Percentiles rank a stretch among this genome's conserved stretches.
Conservation (phyloP, 2,888 invertebrate genomes). For the Phyllotreta striolata region DNA sequence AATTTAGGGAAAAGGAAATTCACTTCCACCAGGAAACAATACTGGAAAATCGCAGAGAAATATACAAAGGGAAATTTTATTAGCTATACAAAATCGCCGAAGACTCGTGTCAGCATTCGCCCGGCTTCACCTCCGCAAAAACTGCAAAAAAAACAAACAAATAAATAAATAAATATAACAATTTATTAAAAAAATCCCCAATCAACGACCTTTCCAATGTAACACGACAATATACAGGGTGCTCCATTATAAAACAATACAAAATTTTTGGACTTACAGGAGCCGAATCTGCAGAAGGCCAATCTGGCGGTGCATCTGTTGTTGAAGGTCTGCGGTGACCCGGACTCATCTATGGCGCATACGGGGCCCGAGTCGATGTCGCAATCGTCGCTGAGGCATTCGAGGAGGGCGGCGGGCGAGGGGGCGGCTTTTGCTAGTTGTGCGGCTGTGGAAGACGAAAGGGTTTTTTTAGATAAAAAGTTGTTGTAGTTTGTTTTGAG, state of each 20-base stretch:
- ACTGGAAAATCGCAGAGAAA: conserved; percentile 23
- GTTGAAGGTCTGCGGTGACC: conserved; percentile 66
- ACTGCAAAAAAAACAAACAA: conserved; percentile 64
- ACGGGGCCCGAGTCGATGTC: conserved; percentile 65
- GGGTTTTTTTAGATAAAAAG: not conserved
- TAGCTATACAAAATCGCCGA: conserved; percentile 9
- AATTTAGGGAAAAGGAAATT: too few relatives aligned
- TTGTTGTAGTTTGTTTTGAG: too few relatives aligned
- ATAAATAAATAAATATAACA: conserved; percentile 8
- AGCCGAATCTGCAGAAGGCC: conserved; percentile 67
- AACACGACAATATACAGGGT: too few relatives aligned
- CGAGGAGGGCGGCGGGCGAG: conserved; percentile 53
- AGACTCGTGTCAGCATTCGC: conserved; percentile 62
- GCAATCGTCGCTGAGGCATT: conserved; percentile 55
- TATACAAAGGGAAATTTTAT: conserved; percentile 12
- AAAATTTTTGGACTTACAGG: too few relatives aligned
- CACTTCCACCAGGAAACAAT: conserved; percentile 4
- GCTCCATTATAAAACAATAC: too few relatives aligned
- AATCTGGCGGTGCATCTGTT: conserved; percentile 67
- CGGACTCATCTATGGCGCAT: conserved; percentile 68
- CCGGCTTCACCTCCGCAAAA: conserved; percentile 67
- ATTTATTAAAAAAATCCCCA: not conserved
- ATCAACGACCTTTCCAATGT: not conserved
- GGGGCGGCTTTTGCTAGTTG: conserved; percentile 43
- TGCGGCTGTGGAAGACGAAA: conserved; percentile 35